These are phyloP conservation scores for Gymnorhina tibicen DNA, from an alignment of 2,113 vertebrate species.

Conservation along the genomic window DNA sequence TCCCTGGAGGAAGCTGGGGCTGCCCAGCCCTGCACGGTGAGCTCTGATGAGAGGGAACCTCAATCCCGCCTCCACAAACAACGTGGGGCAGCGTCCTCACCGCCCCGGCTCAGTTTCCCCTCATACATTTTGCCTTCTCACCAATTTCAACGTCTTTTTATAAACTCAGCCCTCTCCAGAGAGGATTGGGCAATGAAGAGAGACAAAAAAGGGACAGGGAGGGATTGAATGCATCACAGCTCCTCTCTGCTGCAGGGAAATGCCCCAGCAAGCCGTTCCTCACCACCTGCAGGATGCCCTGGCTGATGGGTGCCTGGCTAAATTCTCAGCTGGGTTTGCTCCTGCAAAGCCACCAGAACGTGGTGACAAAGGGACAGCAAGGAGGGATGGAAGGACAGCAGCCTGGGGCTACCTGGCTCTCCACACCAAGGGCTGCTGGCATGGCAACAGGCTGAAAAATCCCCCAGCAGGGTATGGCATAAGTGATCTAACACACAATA, in stretches of 20 bases:
- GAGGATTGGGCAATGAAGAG: background rate
- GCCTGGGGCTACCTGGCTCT: background rate
- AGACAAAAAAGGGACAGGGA: background rate
- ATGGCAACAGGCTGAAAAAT: background rate
- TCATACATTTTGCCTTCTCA: background rate
- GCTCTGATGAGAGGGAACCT: background rate
- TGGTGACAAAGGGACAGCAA: background rate
- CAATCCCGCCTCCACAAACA: background rate
- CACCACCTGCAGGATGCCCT: background rate
- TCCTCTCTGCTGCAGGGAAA: background rate
- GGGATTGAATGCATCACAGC: background rate
- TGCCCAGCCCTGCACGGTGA: background rate
- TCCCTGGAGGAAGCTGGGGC: background rate
- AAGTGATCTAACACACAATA: background rate
- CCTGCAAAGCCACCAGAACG: background rate
- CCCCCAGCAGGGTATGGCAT: background rate
- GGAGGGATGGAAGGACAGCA: background rate
- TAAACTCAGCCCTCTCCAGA: background rate
- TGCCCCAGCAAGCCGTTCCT: background rate
- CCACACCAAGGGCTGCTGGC: background rate
- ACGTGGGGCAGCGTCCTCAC: fast-evolving
- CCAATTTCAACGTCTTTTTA: background rate
- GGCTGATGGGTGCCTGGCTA: background rate
- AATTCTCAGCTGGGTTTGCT: background rate
- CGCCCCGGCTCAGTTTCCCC: background rate